These are phyloP conservation scores for Anabacerthia variegaticeps DNA, from an alignment of 2,797 vertebrate species.

Conservation along the genomic window DNA sequence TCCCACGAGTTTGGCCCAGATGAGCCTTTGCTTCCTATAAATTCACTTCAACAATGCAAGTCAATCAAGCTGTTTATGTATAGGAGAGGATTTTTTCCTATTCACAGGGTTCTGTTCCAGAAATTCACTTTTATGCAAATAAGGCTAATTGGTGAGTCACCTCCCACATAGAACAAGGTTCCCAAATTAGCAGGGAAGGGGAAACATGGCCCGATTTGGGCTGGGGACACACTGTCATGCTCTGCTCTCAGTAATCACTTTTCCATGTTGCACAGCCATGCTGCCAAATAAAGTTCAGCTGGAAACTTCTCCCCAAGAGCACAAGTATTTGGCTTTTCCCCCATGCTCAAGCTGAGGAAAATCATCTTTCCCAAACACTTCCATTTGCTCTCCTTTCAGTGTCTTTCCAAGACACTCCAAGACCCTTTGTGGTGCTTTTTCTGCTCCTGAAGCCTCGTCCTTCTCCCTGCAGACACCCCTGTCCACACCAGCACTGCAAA, in stretches of 20 bases:
- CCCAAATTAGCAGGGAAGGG: not conserved
- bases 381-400: not conserved
- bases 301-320: slow-evolving; percentile 17
- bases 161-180: not conserved
- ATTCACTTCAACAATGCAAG: not conserved
- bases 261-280: not conserved
- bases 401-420: not conserved
- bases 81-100: not conserved
- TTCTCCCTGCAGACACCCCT: not conserved
- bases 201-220: not conserved
- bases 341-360: not conserved
- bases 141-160: not conserved
- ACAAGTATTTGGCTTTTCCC: not conserved
- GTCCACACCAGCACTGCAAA: slow-evolving; percentile 54
- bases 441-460: not conserved
- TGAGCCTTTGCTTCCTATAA: rapidly evolving
- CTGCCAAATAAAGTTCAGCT: slow-evolving; percentile 24
- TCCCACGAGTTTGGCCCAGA: not conserved
- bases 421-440: not conserved
- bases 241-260: not conserved
- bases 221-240: not conserved
- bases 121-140: not conserved
- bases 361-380: not conserved
- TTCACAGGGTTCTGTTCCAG: not conserved
- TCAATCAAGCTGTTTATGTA: not conserved